Evolutionary conservation across 2,113 vertebrate species (phyloP).

Genomic region (Ciconia stormi): DNA sequence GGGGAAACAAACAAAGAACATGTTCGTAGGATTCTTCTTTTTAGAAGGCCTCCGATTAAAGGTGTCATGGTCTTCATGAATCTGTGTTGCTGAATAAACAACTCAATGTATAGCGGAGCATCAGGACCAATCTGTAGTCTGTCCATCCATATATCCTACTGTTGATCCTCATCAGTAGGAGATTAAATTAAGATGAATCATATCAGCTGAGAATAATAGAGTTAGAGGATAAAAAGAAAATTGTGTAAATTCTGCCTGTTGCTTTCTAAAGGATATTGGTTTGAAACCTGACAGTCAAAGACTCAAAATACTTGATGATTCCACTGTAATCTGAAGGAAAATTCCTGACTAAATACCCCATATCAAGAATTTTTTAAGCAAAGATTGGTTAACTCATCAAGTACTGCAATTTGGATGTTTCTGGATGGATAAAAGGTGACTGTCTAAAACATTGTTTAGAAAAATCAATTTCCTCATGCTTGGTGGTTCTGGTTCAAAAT

Average conservation of each 20-base stretch:
- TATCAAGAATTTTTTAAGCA: background rate
- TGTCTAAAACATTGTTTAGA: background rate
- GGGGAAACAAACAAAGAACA: fast-evolving
- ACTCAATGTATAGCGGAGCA: background rate
- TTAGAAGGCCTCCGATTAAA: background rate
- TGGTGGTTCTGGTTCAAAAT: background rate
- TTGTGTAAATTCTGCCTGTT: background rate
- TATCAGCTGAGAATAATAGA: background rate
- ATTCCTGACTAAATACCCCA: background rate
- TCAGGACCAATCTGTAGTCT: background rate
- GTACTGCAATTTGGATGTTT: background rate
- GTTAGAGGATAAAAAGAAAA: background rate
- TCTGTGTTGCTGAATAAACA: background rate
- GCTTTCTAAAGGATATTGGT: background rate
- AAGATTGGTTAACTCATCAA: background rate
- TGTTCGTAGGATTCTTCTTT: background rate
- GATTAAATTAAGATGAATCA: background rate
- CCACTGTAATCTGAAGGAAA: background rate
- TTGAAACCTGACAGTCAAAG: background rate
- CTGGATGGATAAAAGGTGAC: background rate
- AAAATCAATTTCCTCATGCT: background rate
- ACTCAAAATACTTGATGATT: background rate
- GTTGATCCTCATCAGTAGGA: background rate
- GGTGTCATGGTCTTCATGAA: background rate
- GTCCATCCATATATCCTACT: background rate